These are phyloP conservation scores for Xiphophorus birchmanni DNA, from an alignment of 2,797 vertebrate genomes.

Conservation along the genomic window DNA sequence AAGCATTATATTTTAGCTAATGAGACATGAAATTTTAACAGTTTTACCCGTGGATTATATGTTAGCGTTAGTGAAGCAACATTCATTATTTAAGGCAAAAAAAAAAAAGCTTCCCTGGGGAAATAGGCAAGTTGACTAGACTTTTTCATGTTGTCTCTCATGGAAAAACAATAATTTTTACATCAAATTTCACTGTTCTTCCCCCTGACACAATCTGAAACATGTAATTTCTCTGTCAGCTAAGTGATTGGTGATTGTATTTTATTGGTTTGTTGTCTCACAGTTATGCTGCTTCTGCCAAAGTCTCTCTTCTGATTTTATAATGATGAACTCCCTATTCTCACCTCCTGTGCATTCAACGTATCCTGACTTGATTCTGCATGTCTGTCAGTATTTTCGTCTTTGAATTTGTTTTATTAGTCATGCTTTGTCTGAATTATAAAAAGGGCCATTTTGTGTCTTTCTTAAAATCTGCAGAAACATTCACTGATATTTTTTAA, in stretches of 20 bases:
- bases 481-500: background rate
- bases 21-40: background rate
- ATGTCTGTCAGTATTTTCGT: background rate
- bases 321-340: background rate
- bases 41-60: background rate
- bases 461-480: background rate
- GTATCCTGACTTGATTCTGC: background rate
- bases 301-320: background rate
- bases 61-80: background rate
- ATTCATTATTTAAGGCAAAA: background rate
- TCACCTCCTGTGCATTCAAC: background rate
- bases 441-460: background rate
- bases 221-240: background rate
- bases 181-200: slow-evolving; percentile 13
- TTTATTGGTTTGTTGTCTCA: background rate
- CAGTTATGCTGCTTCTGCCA: background rate
- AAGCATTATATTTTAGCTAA: background rate
- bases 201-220: slow-evolving; percentile 28
- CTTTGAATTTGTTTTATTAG: background rate
- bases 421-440: background rate
- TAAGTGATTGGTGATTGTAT: background rate
- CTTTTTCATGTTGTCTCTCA: slow-evolving; percentile 1
- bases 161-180: slow-evolving; percentile 41
- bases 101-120: too few relatives aligned
- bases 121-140: background rate